Conservation (phyloP, 2,888 invertebrate genomes). For the Apodemia zela region DNA sequence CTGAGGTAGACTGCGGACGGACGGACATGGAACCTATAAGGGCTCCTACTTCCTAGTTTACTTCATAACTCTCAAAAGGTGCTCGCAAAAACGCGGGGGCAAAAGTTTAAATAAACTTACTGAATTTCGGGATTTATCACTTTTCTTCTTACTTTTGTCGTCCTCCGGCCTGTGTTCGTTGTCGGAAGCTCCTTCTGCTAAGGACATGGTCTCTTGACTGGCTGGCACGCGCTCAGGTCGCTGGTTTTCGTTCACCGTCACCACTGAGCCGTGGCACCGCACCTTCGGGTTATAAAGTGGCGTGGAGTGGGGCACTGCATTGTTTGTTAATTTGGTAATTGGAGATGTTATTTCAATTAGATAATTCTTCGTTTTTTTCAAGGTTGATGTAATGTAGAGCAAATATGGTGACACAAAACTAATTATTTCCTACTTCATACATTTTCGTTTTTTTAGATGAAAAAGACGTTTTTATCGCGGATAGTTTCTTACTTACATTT, state of each 20-base stretch:
- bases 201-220: constrained; percentile 71
- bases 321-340: constrained; percentile 28
- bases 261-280: constrained; percentile 58
- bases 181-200: constrained; percentile 69
- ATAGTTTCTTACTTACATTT: too few relatives aligned
- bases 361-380: constrained; percentile 9
- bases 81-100: too few relatives aligned
- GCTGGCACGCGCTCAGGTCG: constrained; percentile 41
- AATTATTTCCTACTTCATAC: too few relatives aligned
- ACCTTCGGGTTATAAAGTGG: constrained; percentile 40
- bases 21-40: too few relatives aligned
- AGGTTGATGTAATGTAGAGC: not conserved
- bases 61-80: too few relatives aligned
- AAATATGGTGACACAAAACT: not conserved
- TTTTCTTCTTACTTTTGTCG: constrained; percentile 35
- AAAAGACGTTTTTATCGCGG: too few relatives aligned
- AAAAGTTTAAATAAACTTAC: constrained; percentile 26
- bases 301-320: constrained; percentile 41
- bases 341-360: constrained; percentile 18
- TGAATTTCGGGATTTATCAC: constrained; percentile 37
- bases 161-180: constrained; percentile 49
- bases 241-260: constrained; percentile 57
- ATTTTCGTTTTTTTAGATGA: too few relatives aligned
- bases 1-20: too few relatives aligned
- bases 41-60: too few relatives aligned